These are phyloP conservation scores for Zaprionus camerounensis DNA, from an alignment of 1,140 invertebrate genomes.

Conservation along the genomic window DNA sequence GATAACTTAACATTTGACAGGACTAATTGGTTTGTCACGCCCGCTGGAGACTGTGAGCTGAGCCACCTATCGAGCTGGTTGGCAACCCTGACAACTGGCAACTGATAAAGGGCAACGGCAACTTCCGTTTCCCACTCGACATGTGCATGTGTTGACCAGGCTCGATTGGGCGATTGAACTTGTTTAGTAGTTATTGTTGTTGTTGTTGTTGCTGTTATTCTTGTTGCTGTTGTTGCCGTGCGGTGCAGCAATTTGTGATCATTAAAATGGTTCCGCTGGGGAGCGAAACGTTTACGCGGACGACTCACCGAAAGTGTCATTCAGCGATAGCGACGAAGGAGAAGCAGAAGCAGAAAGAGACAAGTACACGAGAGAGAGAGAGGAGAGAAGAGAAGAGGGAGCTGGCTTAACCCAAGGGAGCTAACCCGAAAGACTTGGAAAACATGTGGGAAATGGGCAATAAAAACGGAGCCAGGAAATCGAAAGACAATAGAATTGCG, in stretches of 20 bases:
- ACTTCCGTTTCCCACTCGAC: constrained; percentile 47
- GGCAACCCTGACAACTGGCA: constrained; percentile 10
- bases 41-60: constrained; percentile 31
- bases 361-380: neutral
- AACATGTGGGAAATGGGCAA: constrained; percentile 78
- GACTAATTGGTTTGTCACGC: constrained; percentile 55
- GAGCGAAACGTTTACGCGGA: constrained; percentile 44
- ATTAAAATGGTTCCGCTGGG: constrained; percentile 75
- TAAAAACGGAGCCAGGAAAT: constrained; percentile 74
- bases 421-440: constrained; percentile 14
- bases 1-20: constrained; percentile 44
- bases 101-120: constrained; percentile 49
- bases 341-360: neutral
- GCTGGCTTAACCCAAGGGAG: constrained; percentile 30
- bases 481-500: constrained; percentile 82
- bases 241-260: constrained; percentile 71
- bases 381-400: constrained; percentile 16
- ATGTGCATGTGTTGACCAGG: constrained; percentile 35
- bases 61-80: neutral
- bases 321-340: neutral
- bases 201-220: neutral
- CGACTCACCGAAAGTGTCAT: constrained; percentile 44
- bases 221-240: neutral
- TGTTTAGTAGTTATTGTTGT: neutral
- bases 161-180: constrained; percentile 52